Conservation (phyloP, 1,140 invertebrate species). For the Anoplolepis gracilipes region DNA sequence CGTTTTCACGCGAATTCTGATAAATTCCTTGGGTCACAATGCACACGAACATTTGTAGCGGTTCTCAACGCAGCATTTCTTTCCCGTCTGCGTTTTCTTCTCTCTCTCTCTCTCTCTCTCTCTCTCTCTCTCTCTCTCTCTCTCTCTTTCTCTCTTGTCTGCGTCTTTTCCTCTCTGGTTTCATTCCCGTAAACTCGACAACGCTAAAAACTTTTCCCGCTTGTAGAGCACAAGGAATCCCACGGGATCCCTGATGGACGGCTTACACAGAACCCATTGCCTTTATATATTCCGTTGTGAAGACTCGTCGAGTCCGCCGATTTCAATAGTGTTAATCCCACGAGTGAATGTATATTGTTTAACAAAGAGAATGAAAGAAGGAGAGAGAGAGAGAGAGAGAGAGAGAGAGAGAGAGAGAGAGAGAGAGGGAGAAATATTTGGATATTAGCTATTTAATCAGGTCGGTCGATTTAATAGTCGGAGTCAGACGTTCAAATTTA, state of each 20-base stretch:
- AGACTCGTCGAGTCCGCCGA: background rate
- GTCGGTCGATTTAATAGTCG: slow-evolving; percentile 20
- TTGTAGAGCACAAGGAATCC: slow-evolving; percentile 13
- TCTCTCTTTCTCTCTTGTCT: background rate
- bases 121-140: background rate
- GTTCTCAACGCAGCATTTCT: background rate
- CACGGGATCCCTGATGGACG: background rate
- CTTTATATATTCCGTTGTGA: background rate
- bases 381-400: background rate
- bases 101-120: background rate
- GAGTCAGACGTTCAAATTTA: slow-evolving; percentile 17
- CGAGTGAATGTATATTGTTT: background rate
- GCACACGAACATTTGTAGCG: background rate
- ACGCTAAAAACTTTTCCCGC: slow-evolving; percentile 35
- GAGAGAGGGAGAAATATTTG: background rate
- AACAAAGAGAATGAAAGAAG: background rate
- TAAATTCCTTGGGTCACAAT: slow-evolving; percentile 30
- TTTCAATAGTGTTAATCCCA: background rate
- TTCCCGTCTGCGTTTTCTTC: background rate
- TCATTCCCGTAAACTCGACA: background rate
- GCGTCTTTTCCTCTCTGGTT: background rate
- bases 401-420: background rate
- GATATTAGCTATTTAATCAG: slow-evolving; percentile 41
- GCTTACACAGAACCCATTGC: background rate
- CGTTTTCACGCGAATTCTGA: slow-evolving; percentile 32